phyloP scores from a whole-genome alignment of 1,140 invertebrate genomes.

The Amphibalanus amphitrite region DNA sequence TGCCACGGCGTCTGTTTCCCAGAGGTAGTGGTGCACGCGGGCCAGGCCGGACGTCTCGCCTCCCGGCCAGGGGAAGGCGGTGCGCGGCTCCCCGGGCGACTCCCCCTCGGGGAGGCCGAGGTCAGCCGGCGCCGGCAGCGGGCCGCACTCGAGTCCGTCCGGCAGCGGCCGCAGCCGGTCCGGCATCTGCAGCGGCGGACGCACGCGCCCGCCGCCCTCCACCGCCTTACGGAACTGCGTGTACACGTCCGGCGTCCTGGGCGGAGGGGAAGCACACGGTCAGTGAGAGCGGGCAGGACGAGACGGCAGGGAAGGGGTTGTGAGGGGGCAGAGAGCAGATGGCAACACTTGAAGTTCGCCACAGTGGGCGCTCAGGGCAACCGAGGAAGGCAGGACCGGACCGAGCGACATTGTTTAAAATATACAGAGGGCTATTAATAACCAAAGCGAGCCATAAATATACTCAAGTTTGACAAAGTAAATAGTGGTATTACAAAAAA shows the following conservation, averaged over 20 bases:
- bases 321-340: no score
- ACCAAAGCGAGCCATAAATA: no score
- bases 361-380: no score
- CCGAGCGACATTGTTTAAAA: no score
- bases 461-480: no score
- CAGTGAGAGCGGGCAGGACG: not conserved
- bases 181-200: constrained; percentile 21
- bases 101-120: constrained; percentile 16
- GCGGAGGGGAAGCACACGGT: no score
- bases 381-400: no score
- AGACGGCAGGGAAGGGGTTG: not conserved
- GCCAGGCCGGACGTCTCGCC: constrained; percentile 24
- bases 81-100: constrained; percentile 15
- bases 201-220: constrained; percentile 21
- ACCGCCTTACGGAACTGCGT: constrained; percentile 28
- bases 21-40: constrained; percentile 25
- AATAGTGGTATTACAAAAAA: no score
- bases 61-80: constrained; percentile 25
- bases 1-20: constrained; percentile 25
- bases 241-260: constrained; percentile 27
- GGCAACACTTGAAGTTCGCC: no score
- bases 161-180: constrained; percentile 23
- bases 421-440: no score
- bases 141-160: constrained; percentile 19
- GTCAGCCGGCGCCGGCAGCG: constrained; percentile 21